Base-by-base conservation (phyloP, 2,797 vertebrate species). In the Macrochelys suwanniensis region DNA sequence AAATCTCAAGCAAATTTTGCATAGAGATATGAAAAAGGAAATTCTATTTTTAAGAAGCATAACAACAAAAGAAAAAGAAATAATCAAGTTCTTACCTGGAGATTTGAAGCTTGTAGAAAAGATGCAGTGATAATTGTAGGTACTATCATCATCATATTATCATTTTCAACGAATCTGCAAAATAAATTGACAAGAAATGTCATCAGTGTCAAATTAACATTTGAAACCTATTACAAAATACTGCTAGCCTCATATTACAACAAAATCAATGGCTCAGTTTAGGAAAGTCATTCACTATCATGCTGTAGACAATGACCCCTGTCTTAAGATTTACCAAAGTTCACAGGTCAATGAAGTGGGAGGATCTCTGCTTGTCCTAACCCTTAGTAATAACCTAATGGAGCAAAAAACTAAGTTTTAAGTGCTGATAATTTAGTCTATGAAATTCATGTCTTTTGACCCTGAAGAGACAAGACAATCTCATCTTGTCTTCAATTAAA, bases 271-370 rank as follows among this genome's bases (percentile, higher is more conserved):
- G 89, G 91, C 77, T 95, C 92, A 54, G 4, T 94, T 97, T 96
- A 95, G 89, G 88, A 84, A 95, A 97, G 94, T 96, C 93, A 95
- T 96, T 98, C 89, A 87, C 95, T 96, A 95, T 92, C 97, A 85
- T 95, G 82, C 94, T 88, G 77, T 56, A 96, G 97, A 98, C 92
- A 97, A 98, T 98, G 98, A 98, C 98, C 98, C 98, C 98, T 98
- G 98, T 98, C 98, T 98, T 97, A 98, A 98, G 98, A 98, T 98
- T 97, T 97, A 95, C 96, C 98, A 98, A 98, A 98, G 98, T 98
- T 97, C 98, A 91, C 96, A 98, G 98, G 98, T 98, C 98, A 98
- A 98, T 98, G 98, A 96, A 97, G 98, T 98, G 97, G 98, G 98
- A 97, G 94, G 98, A 97, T 97, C 97, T 97, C 96, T 94, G 97